Percentiles rank a stretch among this genome's conserved stretches.
phyloP scores from a whole-genome alignment of 2,113 vertebrate genomes.

The Microtus oregoni region DNA sequence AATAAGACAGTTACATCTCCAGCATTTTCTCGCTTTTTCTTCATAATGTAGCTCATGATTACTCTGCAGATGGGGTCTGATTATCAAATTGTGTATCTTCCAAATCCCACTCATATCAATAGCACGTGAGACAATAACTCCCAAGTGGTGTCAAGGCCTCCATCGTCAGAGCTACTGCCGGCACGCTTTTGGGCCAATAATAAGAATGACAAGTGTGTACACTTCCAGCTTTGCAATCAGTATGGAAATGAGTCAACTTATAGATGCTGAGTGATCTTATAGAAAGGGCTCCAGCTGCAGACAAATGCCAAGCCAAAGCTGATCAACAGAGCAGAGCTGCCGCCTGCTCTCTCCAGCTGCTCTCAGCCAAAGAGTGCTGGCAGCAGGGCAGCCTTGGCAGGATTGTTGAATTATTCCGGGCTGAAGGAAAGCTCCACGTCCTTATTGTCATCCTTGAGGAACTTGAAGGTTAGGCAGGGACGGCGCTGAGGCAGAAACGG shows the following conservation, averaged over 20 bases:
- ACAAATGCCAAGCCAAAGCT: slow-evolving; percentile 69
- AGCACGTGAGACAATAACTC: slow-evolving; percentile 73
- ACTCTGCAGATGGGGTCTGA: slow-evolving; percentile 77
- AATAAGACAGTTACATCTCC: slow-evolving; percentile 61
- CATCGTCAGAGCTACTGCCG: slow-evolving; percentile 79
- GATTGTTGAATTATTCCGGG: slow-evolving; percentile 45
- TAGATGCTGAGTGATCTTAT: slow-evolving; percentile 79
- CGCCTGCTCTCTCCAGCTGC: slow-evolving; percentile 65
- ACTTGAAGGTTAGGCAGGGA: not conserved
- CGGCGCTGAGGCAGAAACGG: not conserved
- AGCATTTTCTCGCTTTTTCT: slow-evolving; percentile 70
- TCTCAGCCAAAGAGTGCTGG: not conserved
- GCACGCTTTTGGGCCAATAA: slow-evolving; percentile 79
- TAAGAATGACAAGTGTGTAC: slow-evolving; percentile 81
- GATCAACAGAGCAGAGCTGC: slow-evolving; percentile 78
- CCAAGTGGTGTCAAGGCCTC: slow-evolving; percentile 70
- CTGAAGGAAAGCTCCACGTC: not conserved
- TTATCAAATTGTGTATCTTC: slow-evolving; percentile 74
- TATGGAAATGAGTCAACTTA: slow-evolving; percentile 75
- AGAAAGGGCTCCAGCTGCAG: slow-evolving; percentile 82
- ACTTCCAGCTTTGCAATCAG: slow-evolving; percentile 76
- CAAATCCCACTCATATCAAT: slow-evolving; percentile 61
- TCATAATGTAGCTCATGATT: slow-evolving; percentile 74
- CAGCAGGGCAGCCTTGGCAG: slow-evolving; percentile 27
- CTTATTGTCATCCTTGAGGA: not conserved